Evolutionary conservation across 2,113 vertebrate species (phyloP), one percentile per base, ranked within the genome.

Genomic region (Peromyscus maniculatus): DNA sequence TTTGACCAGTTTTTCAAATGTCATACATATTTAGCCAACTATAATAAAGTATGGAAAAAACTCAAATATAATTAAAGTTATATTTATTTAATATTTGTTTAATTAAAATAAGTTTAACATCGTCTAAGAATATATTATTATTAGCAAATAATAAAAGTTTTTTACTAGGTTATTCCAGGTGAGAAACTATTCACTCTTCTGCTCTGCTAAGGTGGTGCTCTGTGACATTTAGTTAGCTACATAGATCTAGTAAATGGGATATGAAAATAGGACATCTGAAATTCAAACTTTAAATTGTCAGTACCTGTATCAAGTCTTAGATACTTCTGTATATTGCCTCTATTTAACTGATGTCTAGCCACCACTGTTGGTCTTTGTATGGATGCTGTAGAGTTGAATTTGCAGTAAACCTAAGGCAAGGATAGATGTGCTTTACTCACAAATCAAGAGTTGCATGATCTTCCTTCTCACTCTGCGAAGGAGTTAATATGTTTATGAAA

Each of bases 51-150:
- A 31, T 89, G 46, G 22, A 43, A 78, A 93, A 79, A 1, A 87
- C 77, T 49, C 9, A 72, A 66, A 17, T 5, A 66, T 88, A 90
- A 49, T 39, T 77, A 43, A 87, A 24, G 2, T 80, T 78, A 22
- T n/a, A 59, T 77, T 90, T 87, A 36, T 88, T 93, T 86, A 95
- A 93, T 43, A 36, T 31, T 91, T 46, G 22, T 31, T 89, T 91
- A 62, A 75, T 75, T 95, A 22, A 91, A 94, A 77, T 36, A 88
- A 36, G 62, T n/a, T 84, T 95, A 31, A 95, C 94, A 87, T 21
- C 95, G 62, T 67, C 28, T 69, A 83, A 86, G 13, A 59, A 59
- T 69, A 31, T 93, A 46, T 77, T 95, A 15, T 87, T 94, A 39
- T 91, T 49, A 74, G 1, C 39, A 13, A 49, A 83, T 83, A 93